Evolutionary conservation across 2,797 vertebrate genomes (phyloP), one percentile per base, ranked within the genome.

Genomic region (Pipistrellus pygmaeus): DNA sequence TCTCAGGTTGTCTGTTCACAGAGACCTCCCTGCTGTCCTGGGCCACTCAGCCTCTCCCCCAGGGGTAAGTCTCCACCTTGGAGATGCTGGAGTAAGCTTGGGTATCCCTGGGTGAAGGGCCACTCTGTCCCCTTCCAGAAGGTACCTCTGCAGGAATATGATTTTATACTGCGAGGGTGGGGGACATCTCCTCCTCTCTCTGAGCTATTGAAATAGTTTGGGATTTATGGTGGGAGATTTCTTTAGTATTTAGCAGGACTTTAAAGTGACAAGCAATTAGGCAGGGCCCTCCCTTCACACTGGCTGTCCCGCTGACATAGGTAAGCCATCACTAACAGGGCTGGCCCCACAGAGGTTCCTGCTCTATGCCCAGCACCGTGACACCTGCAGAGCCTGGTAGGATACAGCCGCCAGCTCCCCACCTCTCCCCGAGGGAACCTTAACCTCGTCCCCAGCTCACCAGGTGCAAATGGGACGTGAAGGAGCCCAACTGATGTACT

Each of bases 31-130:
- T 80, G 41, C 57, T 30, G 60, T 55, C 83, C 44, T 30, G 60
- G 15, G 23, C n/a, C 55, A 3, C 77, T n/a, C 46, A 14, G 0
- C 95, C 55, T 94, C 11, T 95, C 71, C 80, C 93, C 23, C 32
- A 96, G 97, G 96, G 95, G 23, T 95, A 95, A 15, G 93, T 71
- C 80, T 94, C 85, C 12, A 95, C 95, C 73, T 86, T 76, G 30
- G 93, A 94, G 95, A 96, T 95, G 96, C 90, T 85, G 27, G 93
- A 93, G 94, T 73, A 95, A 95, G 94, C 95, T 88, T 69, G 83
- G 85, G 96, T 97, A 60, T 68, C 89, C 57, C 17, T 9, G 12
- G 84, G 57, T 64, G 93, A 96, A 96, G 95, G 93, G 81, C 77
- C 88, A 68, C 77, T 73, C 4, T n/a, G 91, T 92, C 84, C 93